Percentiles rank a stretch among this genome's conserved stretches.
Conservation (phyloP, 2,888 invertebrate genomes). For the Heliconius hortense region DNA sequence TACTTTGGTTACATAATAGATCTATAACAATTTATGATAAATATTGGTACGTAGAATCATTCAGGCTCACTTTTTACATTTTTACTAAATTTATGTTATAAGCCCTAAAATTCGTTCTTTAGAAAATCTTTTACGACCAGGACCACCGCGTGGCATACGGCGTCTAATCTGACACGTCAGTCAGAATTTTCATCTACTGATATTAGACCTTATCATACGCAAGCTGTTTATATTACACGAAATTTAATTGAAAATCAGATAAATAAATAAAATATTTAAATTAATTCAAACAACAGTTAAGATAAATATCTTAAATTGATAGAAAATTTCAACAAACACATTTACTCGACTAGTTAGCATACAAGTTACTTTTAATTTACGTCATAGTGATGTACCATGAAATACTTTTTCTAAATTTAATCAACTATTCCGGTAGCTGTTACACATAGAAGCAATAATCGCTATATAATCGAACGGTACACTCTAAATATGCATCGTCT, state of each 20-base stretch:
- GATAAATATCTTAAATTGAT: slow-evolving; percentile 10
- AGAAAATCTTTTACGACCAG: background rate
- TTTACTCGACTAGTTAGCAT: background rate
- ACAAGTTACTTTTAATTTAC: slow-evolving; percentile 7
- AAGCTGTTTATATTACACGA: slow-evolving; percentile 12
- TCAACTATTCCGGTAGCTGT: slow-evolving; percentile 25
- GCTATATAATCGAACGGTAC: slow-evolving; percentile 13
- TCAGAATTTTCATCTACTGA: background rate
- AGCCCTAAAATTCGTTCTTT: background rate
- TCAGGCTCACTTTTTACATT: too few species aligned
- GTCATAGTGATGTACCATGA: slow-evolving; percentile 10
- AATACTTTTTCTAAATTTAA: slow-evolving; percentile 12
- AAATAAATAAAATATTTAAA: slow-evolving; percentile 8
- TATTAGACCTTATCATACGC: slow-evolving; percentile 9
- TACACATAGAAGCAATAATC: slow-evolving; percentile 17
- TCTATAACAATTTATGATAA: too few species aligned
- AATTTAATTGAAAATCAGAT: slow-evolving; percentile 3
- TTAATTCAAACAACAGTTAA: slow-evolving; percentile 16
- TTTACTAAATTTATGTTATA: background rate
- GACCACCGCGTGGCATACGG: background rate
- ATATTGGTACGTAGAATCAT: too few species aligned
- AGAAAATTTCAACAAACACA: slow-evolving; percentile 19
- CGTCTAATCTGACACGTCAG: slow-evolving; percentile 5
- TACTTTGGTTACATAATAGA: too few species aligned
- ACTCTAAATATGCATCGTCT: slow-evolving; percentile 14